Base-by-base conservation (phyloP, 2,888 invertebrate species). In the Andrena haemorrhoa region DNA sequence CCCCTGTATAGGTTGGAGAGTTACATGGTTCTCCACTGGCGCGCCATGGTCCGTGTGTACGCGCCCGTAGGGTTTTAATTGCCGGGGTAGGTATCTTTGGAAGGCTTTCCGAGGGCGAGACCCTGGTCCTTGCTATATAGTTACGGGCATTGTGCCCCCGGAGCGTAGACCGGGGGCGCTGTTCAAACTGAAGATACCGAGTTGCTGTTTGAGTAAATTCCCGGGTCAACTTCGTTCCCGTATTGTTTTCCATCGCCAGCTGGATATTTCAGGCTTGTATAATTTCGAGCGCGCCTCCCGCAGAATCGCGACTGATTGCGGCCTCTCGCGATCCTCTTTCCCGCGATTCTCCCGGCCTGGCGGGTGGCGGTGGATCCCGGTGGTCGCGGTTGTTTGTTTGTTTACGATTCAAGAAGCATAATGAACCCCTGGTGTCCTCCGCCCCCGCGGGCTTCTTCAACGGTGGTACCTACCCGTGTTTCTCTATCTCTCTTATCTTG, bases 321-420 rank as follows among this genome's bases (percentile, higher is more conserved):
- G 82, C 51, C 31, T 31, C 41, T 53, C 64, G 41, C 53, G 79
- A 79, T 75, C 61, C 56, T 26, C 23, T 23, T 79, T 68, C 58
- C 58, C 12, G 63, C 68, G 72, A 72, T 69, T 65, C 71, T 56
- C 26, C 60, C 51, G 23, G 53, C 66, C 41, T 74, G 68, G 16
- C 16, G 29, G 26, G 76, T 31, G 49, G 49, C 64, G 51, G 16
- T 53, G 63, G 58, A 69, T 82, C 68, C 58, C 31, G 74, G 10
- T 31, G 60, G 16, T 64, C 58, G 61, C 20, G 74, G 73, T 79
- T 79, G 70, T 83, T 82, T 85, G 85, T 86, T 86, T 86, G 83
- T 85, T 86, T 85, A 85, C 86, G 86, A 86, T 85, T 86, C 79
- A 73, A 80, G 83, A 71, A 78, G 83, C 79, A 85, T 86, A 86